Evolutionary conservation across 1,140 invertebrate species (phyloP), one percentile per base, ranked within the genome.

Genomic region (Coelopa frigida): DNA sequence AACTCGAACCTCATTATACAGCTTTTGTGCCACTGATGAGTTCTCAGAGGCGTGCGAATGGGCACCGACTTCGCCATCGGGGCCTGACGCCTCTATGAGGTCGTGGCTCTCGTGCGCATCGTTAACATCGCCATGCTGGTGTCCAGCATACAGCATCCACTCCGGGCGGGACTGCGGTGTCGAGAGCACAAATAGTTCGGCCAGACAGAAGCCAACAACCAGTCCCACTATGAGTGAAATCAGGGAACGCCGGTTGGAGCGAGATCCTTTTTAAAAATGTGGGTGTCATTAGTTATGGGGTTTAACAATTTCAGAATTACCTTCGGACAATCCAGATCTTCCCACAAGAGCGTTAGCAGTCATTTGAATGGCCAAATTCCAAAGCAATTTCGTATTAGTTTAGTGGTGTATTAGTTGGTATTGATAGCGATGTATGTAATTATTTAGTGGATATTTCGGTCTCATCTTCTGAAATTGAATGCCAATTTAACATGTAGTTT

Each of bases 1-100:
- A 0, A 98, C 82, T 32, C 87, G 76, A 14, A 89, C 79, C 61
- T 83, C 82, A 44, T 81, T 77, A 3, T 80, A 74, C 38, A 98
- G 66, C 46, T 84, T 77, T 45, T 81, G 75, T 0, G 92, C 90
- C 0, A 91, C 73, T 17, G 75, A 70, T 46, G 70, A 70, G 55
- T 83, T 81, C 46, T 61, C 61, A 35, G 61, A 56, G 0, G 56
- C 61, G 33, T 73, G 73, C 32, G 73, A 71, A 29, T 64, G 61
- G 0, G 36, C 50, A 10, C 66, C 67, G 21, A 70, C 49, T 50
- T 73, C 72, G 35, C 77, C 65, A 12, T 74, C 70, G 3, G 79
- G 79, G 0, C 78, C 79, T 11, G 59, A 56, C 24, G 71, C 59
- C 50, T 76, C 70, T 18, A 77, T 66, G 53, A 81, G 59, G 50